phyloP scores from a whole-genome alignment of 1,140 invertebrate genomes.

The Bombus picipes region DNA sequence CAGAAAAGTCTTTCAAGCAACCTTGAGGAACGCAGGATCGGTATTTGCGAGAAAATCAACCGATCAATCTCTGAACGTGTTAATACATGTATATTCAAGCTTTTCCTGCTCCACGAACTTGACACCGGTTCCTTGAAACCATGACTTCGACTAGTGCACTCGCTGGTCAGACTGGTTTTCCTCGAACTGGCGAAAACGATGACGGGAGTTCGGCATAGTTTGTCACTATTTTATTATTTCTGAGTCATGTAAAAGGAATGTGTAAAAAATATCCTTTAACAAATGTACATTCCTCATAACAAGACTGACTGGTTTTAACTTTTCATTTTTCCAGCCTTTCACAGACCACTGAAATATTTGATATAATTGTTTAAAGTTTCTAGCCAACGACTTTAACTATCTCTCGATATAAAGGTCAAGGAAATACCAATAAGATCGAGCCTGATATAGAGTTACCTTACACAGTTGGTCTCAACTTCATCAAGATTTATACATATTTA shows the following conservation, averaged over 20 bases:
- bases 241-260: not conserved
- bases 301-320: too few relatives aligned
- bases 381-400: not conserved
- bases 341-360: not conserved
- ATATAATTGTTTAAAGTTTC: not conserved
- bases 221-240: conserved; percentile 16
- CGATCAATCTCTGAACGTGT: not conserved
- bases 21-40: not conserved
- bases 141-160: conserved; percentile 33
- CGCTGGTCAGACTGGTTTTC: conserved; percentile 60
- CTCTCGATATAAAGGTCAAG: conserved; percentile 11
- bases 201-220: conserved; percentile 35
- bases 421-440: not conserved
- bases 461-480: not conserved
- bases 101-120: conserved; percentile 64
- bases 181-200: conserved; percentile 43
- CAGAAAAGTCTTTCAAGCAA: not conserved
- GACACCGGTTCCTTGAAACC: conserved; percentile 56
- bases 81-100: not conserved
- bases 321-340: not conserved
- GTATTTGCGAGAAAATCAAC: not conserved
- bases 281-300: not conserved
- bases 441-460: not conserved
- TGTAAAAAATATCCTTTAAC: not conserved
- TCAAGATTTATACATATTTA: not conserved